phyloP scores from a whole-genome alignment of 2,888 invertebrate species.

The Conistra vaccinii region DNA sequence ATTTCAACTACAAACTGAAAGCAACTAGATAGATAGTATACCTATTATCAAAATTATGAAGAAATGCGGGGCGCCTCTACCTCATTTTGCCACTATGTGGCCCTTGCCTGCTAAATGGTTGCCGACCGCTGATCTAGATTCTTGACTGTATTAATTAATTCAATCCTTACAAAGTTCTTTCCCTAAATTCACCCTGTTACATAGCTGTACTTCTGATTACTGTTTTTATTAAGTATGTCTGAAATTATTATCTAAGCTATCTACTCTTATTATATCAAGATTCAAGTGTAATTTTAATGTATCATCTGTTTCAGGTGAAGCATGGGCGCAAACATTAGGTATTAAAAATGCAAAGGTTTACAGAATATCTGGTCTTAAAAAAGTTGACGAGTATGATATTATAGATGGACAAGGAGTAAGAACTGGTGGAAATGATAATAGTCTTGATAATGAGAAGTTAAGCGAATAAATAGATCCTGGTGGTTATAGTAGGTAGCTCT shows the following conservation, averaged over 20 bases:
- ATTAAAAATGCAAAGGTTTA: slow-evolving; percentile 91
- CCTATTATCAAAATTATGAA: too few relatives aligned
- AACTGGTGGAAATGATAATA: slow-evolving; percentile 7
- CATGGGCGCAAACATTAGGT: slow-evolving; percentile 90
- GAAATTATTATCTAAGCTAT: neutral
- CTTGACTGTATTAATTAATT: neutral
- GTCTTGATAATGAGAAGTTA: slow-evolving; percentile 33
- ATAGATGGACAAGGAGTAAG: slow-evolving; percentile 79
- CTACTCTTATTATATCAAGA: neutral
- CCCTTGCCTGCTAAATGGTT: too few relatives aligned
- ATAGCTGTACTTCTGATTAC: neutral
- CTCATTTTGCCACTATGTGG: too few relatives aligned
- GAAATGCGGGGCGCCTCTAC: too few relatives aligned
- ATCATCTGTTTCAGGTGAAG: slow-evolving; percentile 84
- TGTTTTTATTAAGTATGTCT: neutral
- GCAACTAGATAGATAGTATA: too few relatives aligned
- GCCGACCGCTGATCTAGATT: too few relatives aligned
- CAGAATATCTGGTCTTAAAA: slow-evolving; percentile 88
- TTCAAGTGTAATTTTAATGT: slow-evolving; percentile 1
- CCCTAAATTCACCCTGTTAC: neutral
- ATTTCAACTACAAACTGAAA: too few relatives aligned
- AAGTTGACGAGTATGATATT: slow-evolving; percentile 87
- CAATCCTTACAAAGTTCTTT: neutral
- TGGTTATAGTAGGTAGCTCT: neutral
- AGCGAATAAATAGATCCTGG: slow-evolving; percentile 5